Evolutionary conservation across 2,797 vertebrate genomes (phyloP), one percentile per base, ranked within the genome.

Genomic region (Smutsia temminckii): DNA sequence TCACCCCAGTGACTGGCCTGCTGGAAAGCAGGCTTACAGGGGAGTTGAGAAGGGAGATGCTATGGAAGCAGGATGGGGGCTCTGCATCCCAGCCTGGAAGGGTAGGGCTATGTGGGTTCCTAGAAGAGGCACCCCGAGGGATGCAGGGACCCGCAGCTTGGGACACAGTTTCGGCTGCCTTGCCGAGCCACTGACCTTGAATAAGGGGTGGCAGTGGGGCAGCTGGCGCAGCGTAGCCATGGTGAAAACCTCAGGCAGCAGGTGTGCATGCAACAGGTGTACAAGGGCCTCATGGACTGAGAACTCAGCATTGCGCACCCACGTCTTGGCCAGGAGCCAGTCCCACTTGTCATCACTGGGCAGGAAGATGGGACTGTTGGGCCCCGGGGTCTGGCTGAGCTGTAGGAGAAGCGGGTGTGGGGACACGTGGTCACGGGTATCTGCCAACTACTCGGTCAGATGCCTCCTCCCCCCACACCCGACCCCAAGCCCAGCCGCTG

Each of bases 251-350:
- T 99, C 99, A 0, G 98, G 97, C 69, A 99, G 21, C 95, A 99
- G 95, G 95, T 99, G 99, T 0, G 98, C 98, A 2, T 95, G 95
- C 72, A 99, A 96, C 63, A 98, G 98, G 89, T 99, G 99, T 0
- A 98, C 98, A 66, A 97, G 46, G 63, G 99, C 68, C 98, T 99
- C 98, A 37, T 99, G 99, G 37, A 98, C 53, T 13, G 99, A 98
- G 96, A 99, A 99, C 75, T 99, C 99, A 0, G 98, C 97, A 0
- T 95, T 98, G 37, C 97, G 98, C 53, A 99, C 98, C 99, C 99
- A 99, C 0, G 98, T 98, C 98, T 99, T 99, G 12, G 99, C 99
- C 97, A 99, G 95, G 49, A 98, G 96, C 99, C 99, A 99, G 95
- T 99, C 98, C 90, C 96, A 98, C 46, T 91, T 55, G 23, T 97